These are phyloP conservation scores for Gastrophysa polygoni DNA, from an alignment of 2,888 invertebrate genomes.

Conservation along the genomic window DNA sequence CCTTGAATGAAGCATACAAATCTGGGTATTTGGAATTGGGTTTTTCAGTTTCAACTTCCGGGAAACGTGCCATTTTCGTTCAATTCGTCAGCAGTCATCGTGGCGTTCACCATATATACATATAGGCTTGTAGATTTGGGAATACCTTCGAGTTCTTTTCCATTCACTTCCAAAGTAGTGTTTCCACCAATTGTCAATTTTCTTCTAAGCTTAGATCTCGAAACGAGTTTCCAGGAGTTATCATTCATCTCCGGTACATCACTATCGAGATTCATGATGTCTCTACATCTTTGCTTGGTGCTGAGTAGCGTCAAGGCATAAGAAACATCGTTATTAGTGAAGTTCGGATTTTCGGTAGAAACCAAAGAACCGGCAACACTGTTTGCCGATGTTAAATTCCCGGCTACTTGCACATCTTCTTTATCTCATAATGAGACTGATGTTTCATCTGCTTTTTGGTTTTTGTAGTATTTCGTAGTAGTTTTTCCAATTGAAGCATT, in stretches of 20 bases:
- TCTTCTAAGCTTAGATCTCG: not conserved
- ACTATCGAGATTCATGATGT: not conserved
- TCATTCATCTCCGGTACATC: not conserved
- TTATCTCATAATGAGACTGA: not conserved
- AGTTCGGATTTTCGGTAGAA: not conserved
- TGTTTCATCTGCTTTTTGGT: not conserved
- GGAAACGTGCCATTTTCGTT: constrained; percentile 2
- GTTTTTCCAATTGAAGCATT: not conserved
- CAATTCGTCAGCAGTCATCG: constrained; percentile 4
- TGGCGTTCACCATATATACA: constrained; percentile 4
- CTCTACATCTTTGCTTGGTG: not conserved
- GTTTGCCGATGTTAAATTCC: not conserved
- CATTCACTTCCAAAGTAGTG: not conserved
- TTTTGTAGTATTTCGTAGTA: not conserved
- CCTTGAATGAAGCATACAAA: constrained; percentile 4
- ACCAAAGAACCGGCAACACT: not conserved
- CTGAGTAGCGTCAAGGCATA: not conserved
- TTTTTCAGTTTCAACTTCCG: constrained; percentile 4
- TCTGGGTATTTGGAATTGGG: constrained; percentile 2
- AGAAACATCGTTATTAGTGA: constrained; percentile 1
- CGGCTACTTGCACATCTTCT: not conserved
- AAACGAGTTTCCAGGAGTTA: not conserved
- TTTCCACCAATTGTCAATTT: not conserved
- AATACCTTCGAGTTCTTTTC: not conserved
- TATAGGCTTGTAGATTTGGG: not conserved